Evolutionary conservation across 2,797 vertebrate species (phyloP).

Genomic region (Myotis daubentonii): DNA sequence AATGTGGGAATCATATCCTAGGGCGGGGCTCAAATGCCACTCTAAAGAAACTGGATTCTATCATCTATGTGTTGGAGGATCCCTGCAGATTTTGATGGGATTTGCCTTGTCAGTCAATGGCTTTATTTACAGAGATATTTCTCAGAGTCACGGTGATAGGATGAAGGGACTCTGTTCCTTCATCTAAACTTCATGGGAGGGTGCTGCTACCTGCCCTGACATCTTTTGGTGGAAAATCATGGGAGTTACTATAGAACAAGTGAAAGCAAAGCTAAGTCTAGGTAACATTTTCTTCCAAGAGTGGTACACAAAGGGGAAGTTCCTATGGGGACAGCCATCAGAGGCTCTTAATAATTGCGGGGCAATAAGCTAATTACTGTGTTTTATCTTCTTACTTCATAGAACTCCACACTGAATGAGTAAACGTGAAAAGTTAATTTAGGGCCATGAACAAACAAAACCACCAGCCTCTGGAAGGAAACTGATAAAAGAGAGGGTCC

Average conservation of each 20-base stretch:
- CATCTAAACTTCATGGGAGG: neutral
- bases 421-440: slow-evolving; percentile 57
- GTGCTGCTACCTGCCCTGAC: neutral
- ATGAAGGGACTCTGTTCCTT: neutral
- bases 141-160: neutral
- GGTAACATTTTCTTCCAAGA: slow-evolving; percentile 27
- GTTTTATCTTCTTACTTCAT: slow-evolving; percentile 70
- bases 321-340: neutral
- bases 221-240: neutral
- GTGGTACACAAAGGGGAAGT: neutral
- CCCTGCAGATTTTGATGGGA: neutral
- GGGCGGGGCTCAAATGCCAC: neutral
- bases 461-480: neutral
- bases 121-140: neutral
- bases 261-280: neutral
- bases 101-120: neutral
- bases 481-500: neutral
- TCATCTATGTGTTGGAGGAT: neutral
- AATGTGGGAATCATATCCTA: neutral
- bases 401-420: slow-evolving; percentile 3
- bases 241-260: neutral
- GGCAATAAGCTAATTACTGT: slow-evolving; percentile 71
- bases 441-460: slow-evolving; percentile 13
- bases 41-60: neutral
- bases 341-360: slow-evolving; percentile 66